phyloP scores from a whole-genome alignment of 2,888 invertebrate genomes.

The Luperina nickerlii region DNA sequence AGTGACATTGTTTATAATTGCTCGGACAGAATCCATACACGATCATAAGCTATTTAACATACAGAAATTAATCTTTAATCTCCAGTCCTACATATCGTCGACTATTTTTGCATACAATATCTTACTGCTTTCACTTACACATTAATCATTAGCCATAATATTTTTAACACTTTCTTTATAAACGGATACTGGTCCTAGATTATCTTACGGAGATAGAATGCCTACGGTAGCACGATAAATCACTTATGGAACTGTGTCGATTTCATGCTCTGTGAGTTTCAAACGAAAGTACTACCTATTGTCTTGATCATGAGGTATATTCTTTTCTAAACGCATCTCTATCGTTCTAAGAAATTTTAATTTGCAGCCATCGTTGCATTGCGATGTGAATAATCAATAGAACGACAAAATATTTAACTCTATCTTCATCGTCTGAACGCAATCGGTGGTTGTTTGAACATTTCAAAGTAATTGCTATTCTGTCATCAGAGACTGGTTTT shows the following conservation, averaged over 20 bases:
- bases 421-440: constrained; percentile 11
- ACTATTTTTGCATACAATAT: constrained; percentile 74
- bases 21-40: constrained; percentile 9
- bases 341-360: constrained; percentile 69
- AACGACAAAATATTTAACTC: constrained; percentile 21
- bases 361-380: constrained; percentile 57
- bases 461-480: constrained; percentile 59
- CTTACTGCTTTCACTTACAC: constrained; percentile 70
- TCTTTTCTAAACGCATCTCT: constrained; percentile 50
- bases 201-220: constrained; percentile 57
- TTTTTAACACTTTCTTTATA: constrained; percentile 73
- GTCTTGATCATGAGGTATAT: constrained; percentile 57
- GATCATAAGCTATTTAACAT: constrained; percentile 57
- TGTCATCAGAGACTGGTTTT: constrained; percentile 54
- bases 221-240: constrained; percentile 75
- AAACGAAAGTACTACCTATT: constrained; percentile 73
- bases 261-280: constrained; percentile 51
- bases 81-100: constrained; percentile 63
- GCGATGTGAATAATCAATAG: constrained; percentile 29
- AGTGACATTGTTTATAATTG: constrained; percentile 35
- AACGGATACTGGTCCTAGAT: constrained; percentile 62
- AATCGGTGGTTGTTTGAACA: constrained; percentile 40
- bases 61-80: constrained; percentile 64
- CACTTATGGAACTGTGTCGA: constrained; percentile 74
- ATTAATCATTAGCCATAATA: constrained; percentile 70